phyloP scores from a whole-genome alignment of 1,140 invertebrate genomes.

The Cardiocondyla obscurior region DNA sequence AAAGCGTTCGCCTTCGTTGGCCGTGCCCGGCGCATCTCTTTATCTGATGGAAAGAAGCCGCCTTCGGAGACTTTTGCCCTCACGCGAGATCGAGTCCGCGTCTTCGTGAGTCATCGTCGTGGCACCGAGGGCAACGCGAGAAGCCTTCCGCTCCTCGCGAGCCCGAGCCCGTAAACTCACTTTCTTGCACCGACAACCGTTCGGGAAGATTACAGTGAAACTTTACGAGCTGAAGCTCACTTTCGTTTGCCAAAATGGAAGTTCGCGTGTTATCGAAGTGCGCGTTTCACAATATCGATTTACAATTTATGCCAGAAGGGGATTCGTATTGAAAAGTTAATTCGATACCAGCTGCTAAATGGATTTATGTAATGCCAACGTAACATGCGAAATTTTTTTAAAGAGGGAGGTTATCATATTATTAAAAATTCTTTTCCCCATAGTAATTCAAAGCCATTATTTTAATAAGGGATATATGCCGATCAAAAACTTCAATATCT shows the following conservation, averaged over 20 bases:
- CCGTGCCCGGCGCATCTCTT: conserved; percentile 75
- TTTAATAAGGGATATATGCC: neutral
- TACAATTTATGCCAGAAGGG: neutral
- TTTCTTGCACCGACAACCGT: conserved; percentile 54
- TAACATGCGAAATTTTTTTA: neutral
- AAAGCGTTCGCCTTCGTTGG: conserved; percentile 77
- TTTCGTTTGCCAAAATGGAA: conserved; percentile 32
- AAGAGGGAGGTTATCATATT: neutral
- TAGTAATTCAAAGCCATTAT: neutral
- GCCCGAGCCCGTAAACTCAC: conserved; percentile 58
- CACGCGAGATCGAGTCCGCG: conserved; percentile 43
- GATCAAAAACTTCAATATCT: neutral
- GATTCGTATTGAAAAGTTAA: neutral
- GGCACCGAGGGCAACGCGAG: conserved; percentile 36
- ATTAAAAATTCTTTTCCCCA: neutral
- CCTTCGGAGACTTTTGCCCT: conserved; percentile 63
- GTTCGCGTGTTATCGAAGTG: neutral
- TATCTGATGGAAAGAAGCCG: conserved; percentile 79
- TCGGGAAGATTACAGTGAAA: conserved; percentile 51
- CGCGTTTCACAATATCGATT: conserved; percentile 25
- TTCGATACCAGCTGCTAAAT: neutral
- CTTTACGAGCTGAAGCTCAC: conserved; percentile 42
- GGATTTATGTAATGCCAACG: neutral
- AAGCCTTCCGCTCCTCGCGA: conserved; percentile 16
- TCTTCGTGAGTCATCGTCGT: conserved; percentile 44